Conservation (phyloP, 2,888 invertebrate species). For the Heteromyza rotundicornis region DNA sequence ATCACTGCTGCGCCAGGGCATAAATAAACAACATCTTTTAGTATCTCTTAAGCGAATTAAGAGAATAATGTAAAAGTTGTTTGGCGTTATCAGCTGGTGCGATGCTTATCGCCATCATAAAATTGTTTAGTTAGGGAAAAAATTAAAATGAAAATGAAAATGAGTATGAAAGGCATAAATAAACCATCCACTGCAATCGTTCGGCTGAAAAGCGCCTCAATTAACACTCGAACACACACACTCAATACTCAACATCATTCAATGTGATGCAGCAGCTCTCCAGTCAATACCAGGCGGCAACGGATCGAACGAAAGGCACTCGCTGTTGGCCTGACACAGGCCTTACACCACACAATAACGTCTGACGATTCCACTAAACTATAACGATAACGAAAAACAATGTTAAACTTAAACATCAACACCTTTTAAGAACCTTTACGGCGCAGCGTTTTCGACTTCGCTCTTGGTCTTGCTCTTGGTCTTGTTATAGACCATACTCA, state of each 20-base stretch:
- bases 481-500: no score
- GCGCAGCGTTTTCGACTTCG: conserved; percentile 6
- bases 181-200: no score
- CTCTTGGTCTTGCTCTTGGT: no score
- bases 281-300: background rate
- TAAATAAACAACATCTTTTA: conserved; percentile 10
- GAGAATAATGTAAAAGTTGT: conserved; percentile 27
- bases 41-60: background rate
- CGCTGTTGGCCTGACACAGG: background rate
- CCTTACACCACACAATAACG: background rate
- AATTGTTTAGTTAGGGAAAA: conserved; percentile 21
- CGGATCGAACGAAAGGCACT: background rate
- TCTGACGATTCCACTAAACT: conserved; percentile 45
- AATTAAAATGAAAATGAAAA: no score
- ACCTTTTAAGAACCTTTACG: conserved; percentile 53
- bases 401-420: conserved; percentile 60
- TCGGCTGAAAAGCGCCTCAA: conserved; percentile 8
- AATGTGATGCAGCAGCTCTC: background rate
- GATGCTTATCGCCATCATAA: conserved; percentile 32
- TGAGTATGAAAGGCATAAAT: no score
- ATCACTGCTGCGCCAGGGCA: no score
- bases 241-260: background rate
- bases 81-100: conserved; percentile 24
- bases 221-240: conserved; percentile 5
- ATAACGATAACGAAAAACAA: conserved; percentile 57